Evolutionary conservation across 2,888 invertebrate species (phyloP).

Genomic region (Ypsolopha sequella): DNA sequence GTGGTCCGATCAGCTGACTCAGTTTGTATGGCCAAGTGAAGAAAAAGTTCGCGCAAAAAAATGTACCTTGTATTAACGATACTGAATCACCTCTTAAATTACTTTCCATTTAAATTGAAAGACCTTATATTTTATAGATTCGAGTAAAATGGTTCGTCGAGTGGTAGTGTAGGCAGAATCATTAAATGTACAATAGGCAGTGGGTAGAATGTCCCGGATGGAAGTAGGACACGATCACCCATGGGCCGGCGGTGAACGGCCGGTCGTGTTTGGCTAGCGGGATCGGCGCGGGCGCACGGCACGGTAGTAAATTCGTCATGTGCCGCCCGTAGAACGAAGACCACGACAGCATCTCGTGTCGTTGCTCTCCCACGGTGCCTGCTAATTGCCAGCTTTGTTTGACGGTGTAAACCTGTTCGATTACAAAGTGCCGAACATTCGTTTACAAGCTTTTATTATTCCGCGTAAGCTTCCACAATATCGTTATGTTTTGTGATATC

Average conservation of each 20-base stretch:
- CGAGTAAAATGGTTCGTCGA: too few species aligned
- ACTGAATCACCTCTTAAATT: too few species aligned
- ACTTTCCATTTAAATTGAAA: too few species aligned
- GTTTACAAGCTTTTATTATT: slow-evolving; percentile 9
- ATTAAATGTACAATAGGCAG: background rate
- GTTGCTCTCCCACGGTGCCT: slow-evolving; percentile 21
- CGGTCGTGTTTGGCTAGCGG: slow-evolving; percentile 7
- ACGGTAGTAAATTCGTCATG: slow-evolving; percentile 6
- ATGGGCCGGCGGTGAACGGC: background rate
- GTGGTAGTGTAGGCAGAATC: too few species aligned
- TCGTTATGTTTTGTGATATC: background rate
- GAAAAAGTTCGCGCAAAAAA: too few species aligned
- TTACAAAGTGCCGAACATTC: slow-evolving; percentile 13
- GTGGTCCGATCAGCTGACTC: too few species aligned
- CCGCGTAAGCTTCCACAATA: background rate
- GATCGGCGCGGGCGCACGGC: slow-evolving; percentile 4
- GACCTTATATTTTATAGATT: too few species aligned
- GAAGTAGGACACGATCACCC: background rate
- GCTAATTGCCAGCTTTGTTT: slow-evolving; percentile 31
- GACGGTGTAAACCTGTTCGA: slow-evolving; percentile 16
- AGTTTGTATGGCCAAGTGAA: too few species aligned
- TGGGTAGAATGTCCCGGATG: background rate
- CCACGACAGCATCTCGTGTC: background rate
- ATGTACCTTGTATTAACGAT: too few species aligned
- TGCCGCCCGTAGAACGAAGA: background rate